phyloP scores from a whole-genome alignment of 2,888 invertebrate species.

The Sycophila texana region DNA sequence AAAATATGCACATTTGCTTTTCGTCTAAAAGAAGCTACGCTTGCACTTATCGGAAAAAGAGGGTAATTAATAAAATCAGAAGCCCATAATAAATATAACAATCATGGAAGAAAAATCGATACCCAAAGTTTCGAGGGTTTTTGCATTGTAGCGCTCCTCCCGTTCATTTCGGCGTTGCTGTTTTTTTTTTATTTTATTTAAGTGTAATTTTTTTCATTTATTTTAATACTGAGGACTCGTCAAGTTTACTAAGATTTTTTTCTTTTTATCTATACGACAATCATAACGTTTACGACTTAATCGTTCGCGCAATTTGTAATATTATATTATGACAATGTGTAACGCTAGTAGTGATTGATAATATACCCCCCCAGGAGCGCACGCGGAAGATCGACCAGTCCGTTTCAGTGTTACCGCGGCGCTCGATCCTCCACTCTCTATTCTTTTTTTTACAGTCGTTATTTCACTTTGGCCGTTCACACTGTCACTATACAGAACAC shows the following conservation, averaged over 20 bases:
- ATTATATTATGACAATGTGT: constrained; percentile 43
- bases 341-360: constrained; percentile 41
- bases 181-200: too few relatives aligned
- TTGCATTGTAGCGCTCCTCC: too few relatives aligned
- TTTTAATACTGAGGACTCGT: constrained; percentile 58
- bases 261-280: constrained; percentile 50
- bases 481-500: constrained; percentile 63
- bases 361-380: constrained; percentile 22
- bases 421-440: neutral
- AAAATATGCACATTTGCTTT: constrained; percentile 12
- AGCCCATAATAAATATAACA: neutral
- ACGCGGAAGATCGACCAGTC: constrained; percentile 1
- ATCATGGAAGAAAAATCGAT: constrained; percentile 22
- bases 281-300: constrained; percentile 53
- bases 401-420: neutral
- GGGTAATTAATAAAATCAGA: neutral
- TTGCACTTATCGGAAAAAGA: neutral
- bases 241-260: constrained; percentile 54
- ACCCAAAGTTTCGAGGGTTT: neutral
- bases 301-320: constrained; percentile 45
- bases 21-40: neutral
- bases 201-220: constrained; percentile 2
- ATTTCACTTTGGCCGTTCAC: constrained; percentile 21
- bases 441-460: constrained; percentile 51
- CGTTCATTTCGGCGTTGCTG: constrained; percentile 28